phyloP scores from a whole-genome alignment of 2,113 vertebrate species.

The Xiphias gladius region DNA sequence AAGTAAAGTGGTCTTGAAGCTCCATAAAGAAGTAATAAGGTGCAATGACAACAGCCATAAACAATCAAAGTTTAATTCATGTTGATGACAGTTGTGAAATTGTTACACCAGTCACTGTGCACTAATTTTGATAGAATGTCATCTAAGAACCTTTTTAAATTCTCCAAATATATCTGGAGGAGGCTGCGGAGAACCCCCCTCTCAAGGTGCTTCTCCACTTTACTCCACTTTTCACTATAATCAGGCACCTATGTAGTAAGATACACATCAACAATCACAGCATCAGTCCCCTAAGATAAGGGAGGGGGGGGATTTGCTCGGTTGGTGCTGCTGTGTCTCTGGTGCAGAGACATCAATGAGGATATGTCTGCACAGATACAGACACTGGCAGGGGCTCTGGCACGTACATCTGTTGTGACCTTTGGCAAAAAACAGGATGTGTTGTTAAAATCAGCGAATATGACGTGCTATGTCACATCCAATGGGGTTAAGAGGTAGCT shows the following conservation, averaged over 20 bases:
- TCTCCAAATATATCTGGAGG: not conserved
- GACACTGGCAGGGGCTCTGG: constrained; percentile 35
- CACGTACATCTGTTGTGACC: constrained; percentile 49
- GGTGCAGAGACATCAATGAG: constrained; percentile 50
- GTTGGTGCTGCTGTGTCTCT: constrained; percentile 38
- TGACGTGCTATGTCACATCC: constrained; percentile 32
- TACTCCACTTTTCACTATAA: too few species aligned
- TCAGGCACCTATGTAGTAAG: constrained; percentile 21
- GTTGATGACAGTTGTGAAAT: not conserved
- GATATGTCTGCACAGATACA: constrained; percentile 35
- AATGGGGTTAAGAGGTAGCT: constrained; percentile 37
- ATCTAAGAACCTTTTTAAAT: not conserved
- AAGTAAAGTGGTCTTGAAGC: constrained; percentile 17
- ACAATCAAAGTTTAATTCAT: constrained; percentile 11
- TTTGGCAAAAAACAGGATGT: constrained; percentile 37
- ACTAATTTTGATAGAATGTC: not conserved
- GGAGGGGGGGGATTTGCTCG: not conserved
- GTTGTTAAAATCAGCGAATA: constrained; percentile 44
- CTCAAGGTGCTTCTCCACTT: constrained; percentile 15
- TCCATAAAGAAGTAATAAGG: constrained; percentile 5
- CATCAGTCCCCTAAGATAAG: constrained; percentile 31
- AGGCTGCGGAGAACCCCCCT: not conserved
- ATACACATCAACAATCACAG: constrained; percentile 47
- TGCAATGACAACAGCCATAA: constrained; percentile 30
- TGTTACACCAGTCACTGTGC: not conserved